Evolutionary conservation across 2,888 invertebrate genomes (phyloP), one percentile per base, ranked within the genome.

Genomic region (Tanytarsus gracilentus): DNA sequence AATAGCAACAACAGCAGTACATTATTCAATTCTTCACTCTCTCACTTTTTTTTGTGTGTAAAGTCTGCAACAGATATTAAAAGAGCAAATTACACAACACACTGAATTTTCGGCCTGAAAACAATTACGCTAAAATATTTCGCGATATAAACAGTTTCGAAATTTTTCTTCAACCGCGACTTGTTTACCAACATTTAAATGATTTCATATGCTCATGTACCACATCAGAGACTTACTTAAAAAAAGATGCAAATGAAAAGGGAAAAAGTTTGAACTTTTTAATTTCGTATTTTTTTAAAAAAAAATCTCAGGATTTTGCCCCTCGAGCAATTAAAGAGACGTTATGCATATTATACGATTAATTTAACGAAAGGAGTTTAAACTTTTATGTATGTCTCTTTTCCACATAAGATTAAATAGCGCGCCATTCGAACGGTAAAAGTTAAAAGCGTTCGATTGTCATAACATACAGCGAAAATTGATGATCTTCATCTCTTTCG

Each of bases 101-200:
- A 49, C 8, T 49, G 3, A 14, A 14, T n/a, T 49, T 27, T 23
- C 27, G 49, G 26, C 49, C 6, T 27, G 16, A 49, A 49, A 49
- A 53, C 36, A 53, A 53, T 36, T 53, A 53, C 53, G 53, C 18
- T 23, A 33, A 36, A 53, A 53, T 53, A 33, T 51, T 51, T 51
- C 14, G 11, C 44, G 44, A 44, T 23, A 16, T 7, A 25, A 16
- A 44, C 16, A 49, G 16, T 49, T 49, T 49, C 49, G 26, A 49
- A 49, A 49, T 49, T 25, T 27, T 14, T 49, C 44, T 21, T 23
- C 23, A 8, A 8, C 3, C 16, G 14, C 16, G n/a, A 14, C 40
- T 40, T 9, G 9, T 21, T 40, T 40, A 5, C 16, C 39, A 4
- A 9, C 21, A 14, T 21, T 21, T 40, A 16, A n/a, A n/a, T n/a